Evolutionary conservation across 1,140 invertebrate species (phyloP).

Genomic region (Drosophila ficusphila): DNA sequence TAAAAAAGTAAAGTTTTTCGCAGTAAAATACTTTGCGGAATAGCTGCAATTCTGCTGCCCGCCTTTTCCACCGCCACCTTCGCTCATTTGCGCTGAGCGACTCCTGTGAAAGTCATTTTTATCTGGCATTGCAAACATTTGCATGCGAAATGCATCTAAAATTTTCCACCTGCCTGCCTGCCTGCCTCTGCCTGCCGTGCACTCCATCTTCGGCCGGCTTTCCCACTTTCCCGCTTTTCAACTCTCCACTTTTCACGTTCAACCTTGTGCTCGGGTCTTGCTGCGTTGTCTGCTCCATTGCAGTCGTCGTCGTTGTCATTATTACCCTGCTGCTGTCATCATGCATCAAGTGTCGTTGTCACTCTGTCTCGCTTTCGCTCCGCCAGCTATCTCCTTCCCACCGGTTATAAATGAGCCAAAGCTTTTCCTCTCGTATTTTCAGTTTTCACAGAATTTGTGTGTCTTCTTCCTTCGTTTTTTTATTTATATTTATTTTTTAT

Average conservation of each 20-base stretch:
- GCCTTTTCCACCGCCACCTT: background rate
- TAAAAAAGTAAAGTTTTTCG: constrained; percentile 4
- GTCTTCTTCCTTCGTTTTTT: constrained; percentile 33
- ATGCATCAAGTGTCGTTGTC: constrained; percentile 79
- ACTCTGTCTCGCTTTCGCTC: constrained; percentile 12
- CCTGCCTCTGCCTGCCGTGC: too few species aligned
- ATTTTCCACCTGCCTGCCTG: constrained; percentile 49
- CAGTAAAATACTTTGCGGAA: constrained; percentile 39
- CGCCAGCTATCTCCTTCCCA: background rate
- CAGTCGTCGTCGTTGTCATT: constrained; percentile 73
- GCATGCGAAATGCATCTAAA: constrained; percentile 76
- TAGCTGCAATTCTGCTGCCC: constrained; percentile 33
- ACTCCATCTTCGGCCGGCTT: constrained; percentile 30
- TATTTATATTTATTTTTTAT: constrained; percentile 28
- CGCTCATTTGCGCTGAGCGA: constrained; percentile 23
- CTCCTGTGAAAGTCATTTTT: constrained; percentile 61
- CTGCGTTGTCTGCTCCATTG: constrained; percentile 65
- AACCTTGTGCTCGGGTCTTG: constrained; percentile 37
- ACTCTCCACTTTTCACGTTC: too few species aligned
- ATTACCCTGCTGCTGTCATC: constrained; percentile 77
- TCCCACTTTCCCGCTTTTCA: too few species aligned
- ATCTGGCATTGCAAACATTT: constrained; percentile 74
- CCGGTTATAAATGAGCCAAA: constrained; percentile 52
- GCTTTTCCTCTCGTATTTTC: constrained; percentile 49
- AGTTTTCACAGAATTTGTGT: constrained; percentile 72